phyloP scores from a whole-genome alignment of 2,797 vertebrate genomes.

The Fistularia tabacaria region DNA sequence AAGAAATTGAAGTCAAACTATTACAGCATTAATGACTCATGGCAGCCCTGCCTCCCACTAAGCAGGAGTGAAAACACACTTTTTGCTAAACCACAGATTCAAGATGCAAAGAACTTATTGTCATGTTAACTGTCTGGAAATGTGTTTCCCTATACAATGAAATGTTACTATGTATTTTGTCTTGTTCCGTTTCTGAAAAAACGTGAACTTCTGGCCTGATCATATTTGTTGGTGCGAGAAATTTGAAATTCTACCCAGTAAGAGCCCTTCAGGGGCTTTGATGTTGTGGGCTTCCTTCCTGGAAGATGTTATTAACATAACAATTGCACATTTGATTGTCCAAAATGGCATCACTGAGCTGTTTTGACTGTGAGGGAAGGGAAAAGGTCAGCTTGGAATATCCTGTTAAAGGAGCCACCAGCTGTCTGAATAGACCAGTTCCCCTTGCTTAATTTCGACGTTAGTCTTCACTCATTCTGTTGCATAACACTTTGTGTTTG shows the following conservation, averaged over 20 bases:
- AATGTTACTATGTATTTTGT: too few species aligned
- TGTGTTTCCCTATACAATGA: neutral
- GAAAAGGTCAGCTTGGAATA: constrained; percentile 33
- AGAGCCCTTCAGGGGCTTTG: constrained; percentile 22
- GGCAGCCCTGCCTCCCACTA: constrained; percentile 61
- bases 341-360: constrained; percentile 20
- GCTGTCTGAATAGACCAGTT: constrained; percentile 44
- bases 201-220: neutral
- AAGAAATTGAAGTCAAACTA: constrained; percentile 63
- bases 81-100: constrained; percentile 33
- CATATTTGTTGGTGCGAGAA: constrained; percentile 1
- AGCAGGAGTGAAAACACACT: constrained; percentile 27
- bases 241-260: constrained; percentile 28
- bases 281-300: constrained; percentile 27
- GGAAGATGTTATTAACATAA: constrained; percentile 38
- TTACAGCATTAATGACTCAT: constrained; percentile 64
- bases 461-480: constrained; percentile 57
- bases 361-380: constrained; percentile 26
- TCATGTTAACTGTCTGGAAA: neutral
- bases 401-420: constrained; percentile 20
- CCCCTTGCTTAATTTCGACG: constrained; percentile 56
- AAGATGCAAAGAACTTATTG: constrained; percentile 13
- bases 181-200: too few species aligned
- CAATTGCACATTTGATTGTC: constrained; percentile 30
- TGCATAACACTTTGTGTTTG: constrained; percentile 67